Base-by-base conservation (phyloP, 2,888 invertebrate species). In the Incurvaria masculella region DNA sequence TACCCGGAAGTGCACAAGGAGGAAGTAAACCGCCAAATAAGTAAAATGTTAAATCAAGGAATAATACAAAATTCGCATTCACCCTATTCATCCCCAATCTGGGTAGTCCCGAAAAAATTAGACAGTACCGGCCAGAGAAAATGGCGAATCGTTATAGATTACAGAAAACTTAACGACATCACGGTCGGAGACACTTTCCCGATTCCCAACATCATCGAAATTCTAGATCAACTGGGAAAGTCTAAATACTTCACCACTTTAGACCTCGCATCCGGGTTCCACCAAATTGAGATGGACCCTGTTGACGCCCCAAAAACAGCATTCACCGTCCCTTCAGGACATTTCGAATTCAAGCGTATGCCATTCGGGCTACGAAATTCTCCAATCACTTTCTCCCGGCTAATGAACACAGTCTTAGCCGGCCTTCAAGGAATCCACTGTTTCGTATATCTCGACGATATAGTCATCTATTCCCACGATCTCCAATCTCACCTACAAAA, bases 361-460 rank as follows among this genome's bases (percentile, higher is more conserved):
- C 41, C 41, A 8, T 20, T 41, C 10, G 41, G 41, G 3, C 41
- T 41, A 5, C 6, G 8, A 6, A 17, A 41, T 41, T 16, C 16
- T n/a, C 41, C 41, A 11, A 41, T 19, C 6, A 41, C 41, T 4
- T 41, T 41, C 18, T 21, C 19, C 20, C 19, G 41, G 14, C 20
- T 41, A 4, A 41, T 41, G 41, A 17, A n/a, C 6, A 41, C 5
- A 11, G 21, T 41, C 10, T 11, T 41, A 14, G 6, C 41, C 8
- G 55, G 51, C 2, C 42, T 56, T 19, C 40, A 50, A 16, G 55
- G 51, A 10, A 19, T 50, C 1, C 49, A 42, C 40, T 53, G 52
- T 19, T 51, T 56, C 18, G 53, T 54, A 0, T 62, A 59, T 50
- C 42, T 58, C 11, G 61, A 62, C 48, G 58, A 60, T 33, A 53